Evolutionary conservation across 1,140 invertebrate genomes (phyloP).

Genomic region (Stegodyphus dumicola): DNA sequence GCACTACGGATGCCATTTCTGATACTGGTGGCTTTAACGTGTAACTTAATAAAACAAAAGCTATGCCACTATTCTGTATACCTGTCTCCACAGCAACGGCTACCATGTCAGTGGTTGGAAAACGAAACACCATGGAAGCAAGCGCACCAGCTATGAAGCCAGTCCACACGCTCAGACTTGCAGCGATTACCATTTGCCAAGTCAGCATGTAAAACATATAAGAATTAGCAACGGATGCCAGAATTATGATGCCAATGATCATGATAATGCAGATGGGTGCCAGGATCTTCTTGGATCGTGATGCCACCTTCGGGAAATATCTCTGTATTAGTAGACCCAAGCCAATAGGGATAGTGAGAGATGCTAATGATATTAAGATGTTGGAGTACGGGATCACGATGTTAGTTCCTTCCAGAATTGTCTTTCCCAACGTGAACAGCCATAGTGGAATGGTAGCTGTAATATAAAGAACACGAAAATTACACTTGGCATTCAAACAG

Average conservation of each 20-base stretch:
- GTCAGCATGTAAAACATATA: slow-evolving; percentile 71
- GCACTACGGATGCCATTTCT: slow-evolving; percentile 68
- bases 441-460: slow-evolving; percentile 72
- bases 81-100: slow-evolving; percentile 72
- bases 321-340: slow-evolving; percentile 67
- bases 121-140: slow-evolving; percentile 31
- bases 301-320: slow-evolving; percentile 63
- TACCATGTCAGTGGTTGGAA: slow-evolving; percentile 65
- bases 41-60: slow-evolving; percentile 69
- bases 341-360: slow-evolving; percentile 69
- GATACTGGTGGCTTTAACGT: slow-evolving; percentile 69
- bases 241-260: slow-evolving; percentile 35
- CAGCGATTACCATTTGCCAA: slow-evolving; percentile 66
- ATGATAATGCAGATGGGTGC: slow-evolving; percentile 66
- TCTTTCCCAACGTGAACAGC: slow-evolving; percentile 70
- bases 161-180: slow-evolving; percentile 70
- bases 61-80: slow-evolving; percentile 70
- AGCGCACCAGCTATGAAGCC: slow-evolving; percentile 70
- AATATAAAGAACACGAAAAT: slow-evolving; percentile 63
- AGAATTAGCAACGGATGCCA: slow-evolving; percentile 70
- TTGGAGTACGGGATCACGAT: slow-evolving; percentile 69
- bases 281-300: slow-evolving; percentile 55
- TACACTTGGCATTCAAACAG: background rate
- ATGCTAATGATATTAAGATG: slow-evolving; percentile 67
- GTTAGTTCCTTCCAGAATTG: slow-evolving; percentile 61